These are phyloP conservation scores for Smittia aterrima DNA, from an alignment of 2,888 invertebrate genomes.

Conservation along the genomic window DNA sequence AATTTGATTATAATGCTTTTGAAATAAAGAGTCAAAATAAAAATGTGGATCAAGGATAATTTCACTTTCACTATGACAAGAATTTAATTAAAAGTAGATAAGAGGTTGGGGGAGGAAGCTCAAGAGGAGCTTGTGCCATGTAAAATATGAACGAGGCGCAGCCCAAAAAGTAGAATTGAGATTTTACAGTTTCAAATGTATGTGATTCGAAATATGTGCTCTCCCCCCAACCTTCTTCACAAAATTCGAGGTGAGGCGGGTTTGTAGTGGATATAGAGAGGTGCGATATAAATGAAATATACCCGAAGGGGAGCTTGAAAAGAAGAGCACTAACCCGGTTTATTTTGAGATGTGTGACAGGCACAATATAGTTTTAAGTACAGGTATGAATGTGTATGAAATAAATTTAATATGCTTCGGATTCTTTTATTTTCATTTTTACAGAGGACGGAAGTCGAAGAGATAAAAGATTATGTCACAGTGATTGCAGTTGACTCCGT, in stretches of 20 bases:
- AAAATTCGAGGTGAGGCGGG: too few species aligned
- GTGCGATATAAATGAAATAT: too few species aligned
- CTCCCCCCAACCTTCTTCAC: too few species aligned
- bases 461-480: too few species aligned
- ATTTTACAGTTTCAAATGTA: slow-evolving; percentile 1
- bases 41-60: slow-evolving; percentile 34
- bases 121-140: background rate
- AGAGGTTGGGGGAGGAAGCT: background rate
- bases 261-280: too few species aligned
- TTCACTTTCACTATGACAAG: slow-evolving; percentile 32
- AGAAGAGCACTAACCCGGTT: background rate
- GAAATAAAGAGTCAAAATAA: slow-evolving; percentile 2
- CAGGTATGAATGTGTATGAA: too few species aligned
- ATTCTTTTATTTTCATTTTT: background rate
- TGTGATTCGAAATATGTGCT: background rate
- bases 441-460: background rate
- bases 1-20: slow-evolving; percentile 8
- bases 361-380: background rate
- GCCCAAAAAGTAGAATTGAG: background rate
- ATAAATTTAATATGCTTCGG: background rate
- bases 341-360: slow-evolving; percentile 3
- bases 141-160: background rate
- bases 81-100: slow-evolving; percentile 28
- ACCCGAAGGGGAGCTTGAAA: background rate
- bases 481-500: too few species aligned